A percentile compares a stretch with the other conserved stretches of the same genome.
Evolutionary conservation across 2,113 vertebrate species (phyloP).

Genomic region (Zootoca vivipara): DNA sequence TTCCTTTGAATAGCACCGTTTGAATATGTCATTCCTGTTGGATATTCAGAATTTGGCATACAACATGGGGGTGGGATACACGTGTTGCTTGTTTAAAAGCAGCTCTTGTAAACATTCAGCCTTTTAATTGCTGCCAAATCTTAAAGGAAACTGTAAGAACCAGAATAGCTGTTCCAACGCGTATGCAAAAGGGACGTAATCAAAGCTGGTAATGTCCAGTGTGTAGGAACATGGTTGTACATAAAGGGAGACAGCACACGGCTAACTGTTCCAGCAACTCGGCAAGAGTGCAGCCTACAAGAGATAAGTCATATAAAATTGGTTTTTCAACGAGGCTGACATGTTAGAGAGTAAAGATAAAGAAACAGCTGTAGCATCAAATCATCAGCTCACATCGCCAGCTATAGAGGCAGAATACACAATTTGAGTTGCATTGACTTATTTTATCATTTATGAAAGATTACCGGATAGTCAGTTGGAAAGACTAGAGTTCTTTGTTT

Average conservation of each 20-base stretch:
- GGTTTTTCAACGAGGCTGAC: slow-evolving; percentile 17
- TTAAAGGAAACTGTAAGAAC: not conserved
- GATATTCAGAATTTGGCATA: not conserved
- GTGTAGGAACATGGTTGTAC: not conserved
- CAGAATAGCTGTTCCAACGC: not conserved
- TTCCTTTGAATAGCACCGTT: not conserved
- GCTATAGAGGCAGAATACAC: slow-evolving; percentile 1
- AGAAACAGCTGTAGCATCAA: slow-evolving; percentile 10
- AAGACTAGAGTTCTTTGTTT: not conserved
- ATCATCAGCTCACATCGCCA: slow-evolving; percentile 4
- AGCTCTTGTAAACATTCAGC: not conserved
- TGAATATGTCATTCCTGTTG: not conserved
- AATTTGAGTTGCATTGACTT: slow-evolving; percentile 4
- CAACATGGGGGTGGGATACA: not conserved
- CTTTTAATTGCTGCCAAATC: not conserved
- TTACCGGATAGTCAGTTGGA: not conserved
- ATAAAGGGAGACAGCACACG: not conserved
- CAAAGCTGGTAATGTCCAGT: not conserved
- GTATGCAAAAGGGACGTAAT: not conserved
- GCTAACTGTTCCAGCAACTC: not conserved
- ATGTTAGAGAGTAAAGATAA: slow-evolving; percentile 11
- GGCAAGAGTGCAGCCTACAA: slow-evolving; percentile 1
- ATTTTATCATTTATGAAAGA: slow-evolving; percentile 23
- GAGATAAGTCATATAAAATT: slow-evolving; percentile 19
- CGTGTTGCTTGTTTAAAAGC: not conserved